A percentile compares a stretch with the other conserved stretches of the same genome.
Conservation (phyloP, 2,797 vertebrate genomes). For the Macrochelys suwanniensis region DNA sequence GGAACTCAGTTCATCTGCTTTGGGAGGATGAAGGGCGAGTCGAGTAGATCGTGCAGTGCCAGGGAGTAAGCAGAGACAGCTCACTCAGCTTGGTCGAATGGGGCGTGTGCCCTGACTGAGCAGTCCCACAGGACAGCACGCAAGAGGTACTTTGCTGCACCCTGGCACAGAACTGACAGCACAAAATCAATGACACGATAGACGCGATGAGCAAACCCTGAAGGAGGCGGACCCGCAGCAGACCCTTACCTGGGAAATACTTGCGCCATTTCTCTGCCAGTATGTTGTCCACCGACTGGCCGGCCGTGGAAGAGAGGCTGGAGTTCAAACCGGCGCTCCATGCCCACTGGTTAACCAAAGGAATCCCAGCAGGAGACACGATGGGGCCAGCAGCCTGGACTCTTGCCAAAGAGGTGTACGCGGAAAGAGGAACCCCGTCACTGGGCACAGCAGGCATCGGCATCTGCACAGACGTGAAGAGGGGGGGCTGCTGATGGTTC, state of each 20-base stretch:
- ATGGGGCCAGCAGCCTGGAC: background rate
- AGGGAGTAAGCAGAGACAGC: background rate
- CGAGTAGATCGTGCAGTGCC: rapidly evolving
- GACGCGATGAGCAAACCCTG: background rate
- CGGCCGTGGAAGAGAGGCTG: background rate
- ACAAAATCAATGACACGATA: background rate
- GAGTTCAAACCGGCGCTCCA: conserved; percentile 63
- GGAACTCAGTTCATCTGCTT: background rate
- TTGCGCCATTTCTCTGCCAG: conserved; percentile 87
- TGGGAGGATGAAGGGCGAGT: rapidly evolving
- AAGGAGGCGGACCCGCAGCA: rapidly evolving
- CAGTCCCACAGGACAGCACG: background rate
- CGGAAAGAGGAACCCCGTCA: background rate
- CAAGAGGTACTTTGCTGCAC: background rate
- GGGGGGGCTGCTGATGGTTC: conserved; percentile 54
- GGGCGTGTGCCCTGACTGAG: background rate
- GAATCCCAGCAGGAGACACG: background rate
- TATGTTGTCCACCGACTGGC: conserved; percentile 78
- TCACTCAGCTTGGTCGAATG: background rate
- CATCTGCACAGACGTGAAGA: conserved; percentile 14
- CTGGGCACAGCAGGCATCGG: background rate
- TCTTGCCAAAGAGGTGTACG: background rate
- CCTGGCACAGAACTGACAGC: background rate
- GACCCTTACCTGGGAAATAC: conserved; percentile 88
- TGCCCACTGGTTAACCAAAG: conserved; percentile 65